A percentile compares a stretch with the other conserved stretches of the same genome.
These are phyloP conservation scores for Castor canadensis DNA, from an alignment of 2,113 vertebrate genomes.

Conservation along the genomic window DNA sequence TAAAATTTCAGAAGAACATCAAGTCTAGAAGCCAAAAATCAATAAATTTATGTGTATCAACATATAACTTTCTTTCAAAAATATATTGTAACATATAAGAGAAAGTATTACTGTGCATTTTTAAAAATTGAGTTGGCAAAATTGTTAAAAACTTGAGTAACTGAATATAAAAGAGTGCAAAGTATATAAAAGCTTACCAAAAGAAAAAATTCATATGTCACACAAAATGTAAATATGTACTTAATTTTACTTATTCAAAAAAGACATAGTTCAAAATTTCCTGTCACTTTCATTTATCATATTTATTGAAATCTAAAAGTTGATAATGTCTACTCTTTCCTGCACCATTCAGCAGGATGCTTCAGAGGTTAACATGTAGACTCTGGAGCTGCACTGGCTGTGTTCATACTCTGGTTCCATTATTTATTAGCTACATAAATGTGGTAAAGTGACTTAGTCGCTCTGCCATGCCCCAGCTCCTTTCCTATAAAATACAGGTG, in stretches of 20 bases:
- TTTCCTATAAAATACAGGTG: not conserved
- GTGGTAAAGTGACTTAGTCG: not conserved
- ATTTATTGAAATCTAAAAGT: not conserved
- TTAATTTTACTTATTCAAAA: not conserved
- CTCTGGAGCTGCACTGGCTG: not conserved
- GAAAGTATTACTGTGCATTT: not conserved
- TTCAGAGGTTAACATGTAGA: not conserved
- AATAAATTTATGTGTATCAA: not conserved
- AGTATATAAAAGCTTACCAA: not conserved
- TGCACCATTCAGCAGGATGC: not conserved
- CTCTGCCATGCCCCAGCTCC: not conserved
- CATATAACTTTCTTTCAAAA: not conserved
- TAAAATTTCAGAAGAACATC: not conserved
- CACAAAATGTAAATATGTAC: not conserved
- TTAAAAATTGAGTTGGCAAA: not conserved
- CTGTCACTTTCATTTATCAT: not conserved
- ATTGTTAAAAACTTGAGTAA: not conserved
- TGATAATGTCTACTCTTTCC: not conserved
- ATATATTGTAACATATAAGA: not conserved
- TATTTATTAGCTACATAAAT: not conserved
- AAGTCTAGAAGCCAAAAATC: not conserved
- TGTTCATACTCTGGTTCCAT: not conserved
- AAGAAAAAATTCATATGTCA: not conserved
- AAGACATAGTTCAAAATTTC: not conserved
- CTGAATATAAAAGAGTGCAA: not conserved